phyloP scores from a whole-genome alignment of 2,888 invertebrate species.

The Ceramica pisi region DNA sequence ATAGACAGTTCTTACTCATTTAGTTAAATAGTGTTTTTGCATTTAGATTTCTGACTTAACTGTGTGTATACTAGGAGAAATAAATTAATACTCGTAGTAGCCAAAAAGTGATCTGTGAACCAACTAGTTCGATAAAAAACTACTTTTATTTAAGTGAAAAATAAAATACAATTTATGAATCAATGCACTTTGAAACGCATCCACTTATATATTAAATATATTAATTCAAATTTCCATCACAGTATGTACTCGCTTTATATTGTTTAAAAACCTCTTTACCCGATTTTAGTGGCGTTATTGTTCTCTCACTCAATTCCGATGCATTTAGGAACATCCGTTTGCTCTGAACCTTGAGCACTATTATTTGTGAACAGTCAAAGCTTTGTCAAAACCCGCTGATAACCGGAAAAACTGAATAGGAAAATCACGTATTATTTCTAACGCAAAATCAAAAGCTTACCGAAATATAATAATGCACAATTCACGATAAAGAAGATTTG shows the following conservation, averaged over 20 bases:
- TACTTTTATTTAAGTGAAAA: too few relatives aligned
- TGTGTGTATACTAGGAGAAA: background rate
- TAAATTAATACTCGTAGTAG: background rate
- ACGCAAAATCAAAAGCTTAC: background rate
- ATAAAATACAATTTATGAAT: too few relatives aligned
- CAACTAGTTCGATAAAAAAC: too few relatives aligned
- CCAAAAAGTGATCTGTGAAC: too few relatives aligned
- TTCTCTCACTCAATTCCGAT: constrained; percentile 16
- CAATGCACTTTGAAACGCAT: background rate
- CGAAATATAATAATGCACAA: too few relatives aligned
- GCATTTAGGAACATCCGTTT: constrained; percentile 28
- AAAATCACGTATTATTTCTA: background rate
- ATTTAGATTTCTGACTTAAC: background rate
- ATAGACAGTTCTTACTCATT: background rate
- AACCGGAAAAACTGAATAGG: background rate
- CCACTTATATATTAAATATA: background rate
- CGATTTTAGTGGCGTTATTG: constrained; percentile 22
- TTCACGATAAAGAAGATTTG: background rate
- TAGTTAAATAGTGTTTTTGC: background rate
- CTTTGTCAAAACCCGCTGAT: constrained; percentile 4
- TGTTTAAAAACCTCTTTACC: background rate
- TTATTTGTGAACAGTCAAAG: constrained; percentile 24
- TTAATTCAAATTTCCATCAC: background rate
- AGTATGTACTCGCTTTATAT: background rate
- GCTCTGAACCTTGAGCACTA: constrained; percentile 15